phyloP scores from a whole-genome alignment of 1,140 invertebrate genomes.

The Tetramorium simillimum region DNA sequence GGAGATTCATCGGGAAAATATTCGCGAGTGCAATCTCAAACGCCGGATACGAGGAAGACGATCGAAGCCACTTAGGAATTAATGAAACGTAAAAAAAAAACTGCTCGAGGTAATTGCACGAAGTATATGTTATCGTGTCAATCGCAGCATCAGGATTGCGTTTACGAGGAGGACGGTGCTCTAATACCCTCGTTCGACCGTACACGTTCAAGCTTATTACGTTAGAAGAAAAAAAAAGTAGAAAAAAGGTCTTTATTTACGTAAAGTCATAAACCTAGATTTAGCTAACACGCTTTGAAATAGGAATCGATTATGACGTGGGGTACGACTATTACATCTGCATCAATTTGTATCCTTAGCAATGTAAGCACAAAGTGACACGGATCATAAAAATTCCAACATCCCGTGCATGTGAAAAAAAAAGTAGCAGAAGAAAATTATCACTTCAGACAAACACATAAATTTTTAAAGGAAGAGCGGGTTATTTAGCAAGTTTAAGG shows the following conservation, averaged over 20 bases:
- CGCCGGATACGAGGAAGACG: background rate
- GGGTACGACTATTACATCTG: background rate
- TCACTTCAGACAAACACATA: background rate
- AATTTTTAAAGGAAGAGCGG: background rate
- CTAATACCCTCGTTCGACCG: conserved; percentile 14
- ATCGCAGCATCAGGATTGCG: background rate
- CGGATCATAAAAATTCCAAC: background rate
- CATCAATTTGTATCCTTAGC: background rate
- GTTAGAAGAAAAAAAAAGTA: background rate
- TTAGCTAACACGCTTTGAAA: background rate
- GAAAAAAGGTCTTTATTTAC: background rate
- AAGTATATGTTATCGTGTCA: conserved; percentile 46
- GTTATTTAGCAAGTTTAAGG: background rate
- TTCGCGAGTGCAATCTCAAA: conserved; percentile 4
- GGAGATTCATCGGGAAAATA: conserved; percentile 8
- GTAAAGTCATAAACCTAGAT: background rate
- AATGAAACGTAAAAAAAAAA: background rate
- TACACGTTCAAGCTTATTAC: background rate
- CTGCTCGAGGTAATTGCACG: background rate
- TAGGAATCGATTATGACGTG: background rate
- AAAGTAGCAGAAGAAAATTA: background rate
- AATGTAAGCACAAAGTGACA: background rate
- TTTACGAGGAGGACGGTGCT: background rate
- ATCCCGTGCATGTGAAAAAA: background rate
- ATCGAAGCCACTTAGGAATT: conserved; percentile 11